Percentiles rank a stretch among this genome's conserved stretches.
Evolutionary conservation across 2,797 vertebrate species (phyloP).

Genomic region (Lindbergichthys nudifrons): DNA sequence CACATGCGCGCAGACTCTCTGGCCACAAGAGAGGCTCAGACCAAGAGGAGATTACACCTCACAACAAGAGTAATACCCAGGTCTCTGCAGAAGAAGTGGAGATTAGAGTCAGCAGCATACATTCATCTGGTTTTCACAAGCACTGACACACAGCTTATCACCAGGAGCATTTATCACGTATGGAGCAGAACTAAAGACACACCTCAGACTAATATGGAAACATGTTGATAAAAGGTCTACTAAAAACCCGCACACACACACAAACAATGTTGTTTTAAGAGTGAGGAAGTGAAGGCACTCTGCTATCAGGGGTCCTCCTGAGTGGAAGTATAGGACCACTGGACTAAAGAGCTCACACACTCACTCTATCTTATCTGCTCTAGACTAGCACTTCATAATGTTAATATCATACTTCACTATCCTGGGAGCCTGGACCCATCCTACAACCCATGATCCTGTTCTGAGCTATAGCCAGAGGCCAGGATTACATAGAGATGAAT

Average conservation of each 20-base stretch:
- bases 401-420: conserved; percentile 72
- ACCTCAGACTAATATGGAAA: conserved; percentile 43
- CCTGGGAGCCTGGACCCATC: conserved; percentile 39
- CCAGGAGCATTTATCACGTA: conserved; percentile 63
- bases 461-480: conserved; percentile 52
- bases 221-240: conserved; percentile 35
- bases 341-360: conserved; percentile 64
- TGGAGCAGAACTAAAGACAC: conserved; percentile 46
- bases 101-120: conserved; percentile 71
- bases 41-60: conserved; percentile 75
- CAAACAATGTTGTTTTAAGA: conserved; percentile 26
- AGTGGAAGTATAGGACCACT: conserved; percentile 56
- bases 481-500: conserved; percentile 70
- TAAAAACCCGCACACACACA: conserved; percentile 23
- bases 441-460: conserved; percentile 50
- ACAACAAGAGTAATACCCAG: conserved; percentile 74
- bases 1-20: conserved; percentile 15
- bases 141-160: conserved; percentile 63
- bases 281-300: conserved; percentile 43
- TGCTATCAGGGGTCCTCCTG: conserved; percentile 57
- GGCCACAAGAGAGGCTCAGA: conserved; percentile 64
- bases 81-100: conserved; percentile 69
- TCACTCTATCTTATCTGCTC: conserved; percentile 70
- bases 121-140: conserved; percentile 71
- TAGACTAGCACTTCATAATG: conserved; percentile 70